Evolutionary conservation across 2,113 vertebrate genomes (phyloP).

Genomic region (Cheirogaleus medius): DNA sequence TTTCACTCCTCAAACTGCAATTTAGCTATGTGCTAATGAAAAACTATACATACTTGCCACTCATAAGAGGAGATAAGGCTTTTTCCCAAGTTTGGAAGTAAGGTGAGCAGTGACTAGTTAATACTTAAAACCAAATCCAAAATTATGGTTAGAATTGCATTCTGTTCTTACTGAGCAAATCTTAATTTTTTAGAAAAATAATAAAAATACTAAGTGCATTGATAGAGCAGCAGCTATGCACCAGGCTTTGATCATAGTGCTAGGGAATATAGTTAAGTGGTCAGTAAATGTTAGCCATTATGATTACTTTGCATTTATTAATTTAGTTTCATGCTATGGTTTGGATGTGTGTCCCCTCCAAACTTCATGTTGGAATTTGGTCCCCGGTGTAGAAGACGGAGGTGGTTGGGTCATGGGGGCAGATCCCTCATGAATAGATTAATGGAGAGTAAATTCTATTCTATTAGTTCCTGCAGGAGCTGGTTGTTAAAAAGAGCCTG

Average conservation of each 20-base stretch:
- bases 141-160: background rate
- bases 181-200: background rate
- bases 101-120: background rate
- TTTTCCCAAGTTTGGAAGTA: background rate
- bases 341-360: background rate
- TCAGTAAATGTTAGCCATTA: background rate
- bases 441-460: background rate
- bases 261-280: too few relatives aligned
- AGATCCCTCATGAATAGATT: background rate
- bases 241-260: background rate
- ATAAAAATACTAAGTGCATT: background rate
- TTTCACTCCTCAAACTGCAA: background rate
- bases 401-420: background rate
- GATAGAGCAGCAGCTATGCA: background rate
- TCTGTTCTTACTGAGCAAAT: background rate
- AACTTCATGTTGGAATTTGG: background rate
- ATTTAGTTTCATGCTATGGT: background rate
- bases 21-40: background rate
- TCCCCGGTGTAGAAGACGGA: background rate
- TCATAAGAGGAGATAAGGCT: background rate
- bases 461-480: background rate
- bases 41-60: background rate
- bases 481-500: background rate
- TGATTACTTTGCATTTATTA: background rate
- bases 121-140: background rate